A percentile compares a stretch with the other conserved stretches of the same genome.
Evolutionary conservation across 2,888 invertebrate species (phyloP).

Genomic region (Sthenelais limicola): DNA sequence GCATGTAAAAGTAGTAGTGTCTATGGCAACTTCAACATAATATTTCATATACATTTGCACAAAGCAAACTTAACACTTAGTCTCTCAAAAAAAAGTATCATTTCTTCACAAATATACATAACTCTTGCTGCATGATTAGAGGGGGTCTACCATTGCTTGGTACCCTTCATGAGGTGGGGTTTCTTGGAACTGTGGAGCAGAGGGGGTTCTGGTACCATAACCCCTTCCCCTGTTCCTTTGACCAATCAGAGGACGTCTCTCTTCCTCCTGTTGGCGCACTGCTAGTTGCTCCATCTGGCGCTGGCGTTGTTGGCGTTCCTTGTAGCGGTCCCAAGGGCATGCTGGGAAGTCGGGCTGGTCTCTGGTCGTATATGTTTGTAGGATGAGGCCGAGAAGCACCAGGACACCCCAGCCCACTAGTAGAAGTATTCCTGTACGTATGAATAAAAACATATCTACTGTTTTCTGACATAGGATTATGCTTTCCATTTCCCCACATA

Average conservation of each 20-base stretch:
- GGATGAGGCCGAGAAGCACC: slow-evolving; percentile 75
- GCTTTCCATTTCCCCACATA: too few relatives aligned
- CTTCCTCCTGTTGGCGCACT: not conserved
- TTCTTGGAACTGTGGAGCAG: slow-evolving; percentile 18
- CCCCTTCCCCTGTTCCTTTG: not conserved
- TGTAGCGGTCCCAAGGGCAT: slow-evolving; percentile 61
- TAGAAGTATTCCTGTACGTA: slow-evolving; percentile 77
- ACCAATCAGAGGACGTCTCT: slow-evolving; percentile 1
- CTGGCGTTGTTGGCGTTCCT: slow-evolving; percentile 18
- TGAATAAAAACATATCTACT: too few relatives aligned
- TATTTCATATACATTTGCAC: too few relatives aligned
- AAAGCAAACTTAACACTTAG: too few relatives aligned
- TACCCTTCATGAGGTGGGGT: slow-evolving; percentile 1
- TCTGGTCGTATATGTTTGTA: slow-evolving; percentile 76
- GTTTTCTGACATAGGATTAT: too few relatives aligned
- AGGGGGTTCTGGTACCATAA: not conserved
- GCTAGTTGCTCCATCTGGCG: slow-evolving; percentile 28
- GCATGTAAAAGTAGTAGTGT: too few relatives aligned
- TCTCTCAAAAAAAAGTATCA: too few relatives aligned
- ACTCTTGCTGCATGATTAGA: too few relatives aligned
- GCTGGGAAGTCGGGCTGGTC: slow-evolving; percentile 80
- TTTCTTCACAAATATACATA: too few relatives aligned
- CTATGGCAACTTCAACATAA: too few relatives aligned
- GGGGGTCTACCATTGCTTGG: slow-evolving; percentile 10
- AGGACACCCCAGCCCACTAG: slow-evolving; percentile 76